Evolutionary conservation across 2,113 vertebrate genomes (phyloP), one percentile per base, ranked within the genome.

Genomic region (Calyptommatus sinebrachiatus): DNA sequence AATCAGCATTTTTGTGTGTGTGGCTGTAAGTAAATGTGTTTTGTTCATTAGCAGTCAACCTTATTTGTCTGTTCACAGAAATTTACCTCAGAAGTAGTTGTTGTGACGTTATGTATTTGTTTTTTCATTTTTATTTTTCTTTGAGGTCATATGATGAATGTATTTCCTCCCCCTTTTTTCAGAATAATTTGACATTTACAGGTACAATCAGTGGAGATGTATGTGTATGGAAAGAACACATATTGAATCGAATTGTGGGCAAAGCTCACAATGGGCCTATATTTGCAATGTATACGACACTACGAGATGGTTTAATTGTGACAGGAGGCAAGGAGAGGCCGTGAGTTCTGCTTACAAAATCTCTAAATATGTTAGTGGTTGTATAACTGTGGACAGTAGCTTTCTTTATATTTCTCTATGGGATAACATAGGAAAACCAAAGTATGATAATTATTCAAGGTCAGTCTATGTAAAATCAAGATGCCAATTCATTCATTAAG

Each of bases 101-200:
- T 76, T 71, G 46, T 45, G 81, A 81, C 53, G 86, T 71, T 83
- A 62, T 90, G 41, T 45, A 81, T 87, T 84, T 88, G 66, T 83
- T 28, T 83, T 88, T 5, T 41, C 35, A 41, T 41, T 67, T 86
- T 28, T 81, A 82, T 88, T 5, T 18, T 57, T 57, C 53, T 67
- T 86, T 79, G 78, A 84, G 91, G 89, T 82, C 82, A 87, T 86
- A 90, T 94, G 87, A 89, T 94, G 66, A 94, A 82, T 83, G 1
- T 94, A 48, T 93, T 93, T 92, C 90, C 89, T 87, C 82, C 87
- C 72, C 87, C 86, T 88, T 91, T 92, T 96, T 98, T 96, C 97
- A 99, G 98, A 99, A 97, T 97, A 99, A 98, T 96, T 97, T 99
- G 96, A 99, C 98, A 84, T 99, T 99, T 97, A 99, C 98, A 95